Evolutionary conservation across 1,140 invertebrate species (phyloP), one percentile per base, ranked within the genome.

Genomic region (Stegodyphus mimosarum): DNA sequence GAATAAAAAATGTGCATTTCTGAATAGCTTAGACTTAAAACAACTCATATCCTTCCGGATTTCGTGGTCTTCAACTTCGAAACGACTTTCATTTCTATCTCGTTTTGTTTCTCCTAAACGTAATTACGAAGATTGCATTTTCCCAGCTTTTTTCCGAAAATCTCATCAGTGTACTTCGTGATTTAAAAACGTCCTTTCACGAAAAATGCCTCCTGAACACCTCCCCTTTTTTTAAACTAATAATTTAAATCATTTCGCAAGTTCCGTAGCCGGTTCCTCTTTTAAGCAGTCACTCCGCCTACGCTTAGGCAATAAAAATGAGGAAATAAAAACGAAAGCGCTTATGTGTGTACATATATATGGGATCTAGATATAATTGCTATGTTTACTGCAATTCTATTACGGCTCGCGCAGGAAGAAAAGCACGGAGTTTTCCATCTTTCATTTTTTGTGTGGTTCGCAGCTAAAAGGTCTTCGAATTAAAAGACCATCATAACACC

Each of bases 401-500:
- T 64, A 78, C 63, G 55, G 5, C 15, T 15, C 55, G 55, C 9
- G 55, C 15, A 1, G 55, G 55, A 9, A 60, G 55, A 11, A 60
- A 60, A 60, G 55, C 55, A 2, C 55, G 55, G 55, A 60, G 33
- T 33, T 33, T 33, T 33, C 33, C 33, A 33, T 33, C 3, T 33
- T 33, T 33, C 33, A 33, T 33, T 33, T 33, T 33, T 33, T 33
- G 33, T 33, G 33, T 33, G 33, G 1, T 33, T 33, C 33, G 33
- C 33, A 33, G 3, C 33, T 33, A 33, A 76, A 76, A 76, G 33
- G 74, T 7, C 55, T 64, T 11, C 55, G 64, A 76, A 76, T 76
- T 76, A 76, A 76, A 76, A 76, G 74, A 13, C 74, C 74, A 76
- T 76, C 74, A 76, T 76, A 76, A 76, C 74, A 76, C 73, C 74